A percentile compares a stretch with the other conserved stretches of the same genome.
Evolutionary conservation across 2,113 vertebrate genomes (phyloP).

Genomic region (Benitochromis conjunctus): DNA sequence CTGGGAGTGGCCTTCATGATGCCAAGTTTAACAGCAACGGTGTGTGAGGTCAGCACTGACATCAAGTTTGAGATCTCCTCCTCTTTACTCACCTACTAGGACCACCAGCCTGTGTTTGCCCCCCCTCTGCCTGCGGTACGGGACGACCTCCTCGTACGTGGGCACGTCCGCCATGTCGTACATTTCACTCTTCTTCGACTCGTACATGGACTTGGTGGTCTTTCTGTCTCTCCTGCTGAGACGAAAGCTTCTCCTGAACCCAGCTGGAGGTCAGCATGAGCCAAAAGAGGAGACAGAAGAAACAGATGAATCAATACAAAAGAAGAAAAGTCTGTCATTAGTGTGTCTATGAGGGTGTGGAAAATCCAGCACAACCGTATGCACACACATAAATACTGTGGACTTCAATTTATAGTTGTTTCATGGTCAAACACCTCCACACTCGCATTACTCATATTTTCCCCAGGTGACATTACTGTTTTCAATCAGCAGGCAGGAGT

Average conservation of each 20-base stretch:
- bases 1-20: background rate
- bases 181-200: slow-evolving; percentile 93
- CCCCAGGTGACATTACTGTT: background rate
- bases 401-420: no score
- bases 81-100: background rate
- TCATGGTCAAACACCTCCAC: background rate
- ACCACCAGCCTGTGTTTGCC: slow-evolving; percentile 89
- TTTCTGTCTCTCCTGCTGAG: background rate
- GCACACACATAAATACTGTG: slow-evolving; percentile 12
- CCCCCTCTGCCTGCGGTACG: slow-evolving; percentile 76
- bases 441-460: background rate
- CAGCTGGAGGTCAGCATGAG: slow-evolving; percentile 68
- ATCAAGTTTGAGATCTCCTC: background rate
- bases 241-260: slow-evolving; percentile 12
- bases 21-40: slow-evolving; percentile 22
- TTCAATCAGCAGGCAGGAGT: no score
- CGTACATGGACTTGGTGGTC: slow-evolving; percentile 89
- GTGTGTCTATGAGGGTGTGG: background rate
- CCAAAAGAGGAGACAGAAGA: background rate
- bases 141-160: slow-evolving; percentile 91
- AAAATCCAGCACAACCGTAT: background rate
- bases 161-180: slow-evolving; percentile 91
- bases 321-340: background rate
- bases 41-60: slow-evolving; percentile 4
- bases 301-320: background rate